Evolutionary conservation across 2,888 invertebrate genomes (phyloP).

Genomic region (Tyria jacobaeae): DNA sequence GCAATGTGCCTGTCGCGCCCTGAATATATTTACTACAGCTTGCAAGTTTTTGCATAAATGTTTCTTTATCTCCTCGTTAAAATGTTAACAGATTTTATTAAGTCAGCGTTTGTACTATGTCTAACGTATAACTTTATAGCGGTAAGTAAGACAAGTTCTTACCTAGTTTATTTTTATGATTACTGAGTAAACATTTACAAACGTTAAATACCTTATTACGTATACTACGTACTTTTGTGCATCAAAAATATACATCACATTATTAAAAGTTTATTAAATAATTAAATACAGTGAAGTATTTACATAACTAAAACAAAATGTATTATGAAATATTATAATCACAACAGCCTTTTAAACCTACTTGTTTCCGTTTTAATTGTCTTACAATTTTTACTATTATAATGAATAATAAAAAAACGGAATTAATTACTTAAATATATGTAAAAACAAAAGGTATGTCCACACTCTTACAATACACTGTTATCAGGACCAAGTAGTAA

Average conservation of each 20-base stretch:
- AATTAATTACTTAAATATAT: not conserved
- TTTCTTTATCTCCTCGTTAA: conserved; percentile 25
- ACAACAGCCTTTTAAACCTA: no score
- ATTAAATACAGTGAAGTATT: no score
- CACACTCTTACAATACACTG: conserved; percentile 56
- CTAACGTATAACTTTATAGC: not conserved
- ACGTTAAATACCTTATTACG: no score
- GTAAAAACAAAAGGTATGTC: conserved; percentile 44
- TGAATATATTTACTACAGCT: conserved; percentile 42
- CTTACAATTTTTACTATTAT: no score
- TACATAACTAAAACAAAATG: no score
- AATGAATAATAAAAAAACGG: not conserved
- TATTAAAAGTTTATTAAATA: no score
- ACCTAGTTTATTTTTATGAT: not conserved
- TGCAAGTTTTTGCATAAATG: conserved; percentile 32
- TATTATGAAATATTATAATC: no score
- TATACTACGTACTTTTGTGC: not conserved
- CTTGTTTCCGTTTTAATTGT: no score
- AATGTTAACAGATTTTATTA: conserved; percentile 21
- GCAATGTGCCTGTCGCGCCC: conserved; percentile 34
- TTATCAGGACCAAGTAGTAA: conserved; percentile 80
- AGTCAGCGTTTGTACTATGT: conserved; percentile 3
- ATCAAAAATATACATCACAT: no score
- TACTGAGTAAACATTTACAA: no score
- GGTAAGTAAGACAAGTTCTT: not conserved